Percentiles rank a stretch among this genome's conserved stretches.
These are phyloP conservation scores for Colius striatus DNA, from an alignment of 2,113 vertebrate genomes.

Conservation along the genomic window DNA sequence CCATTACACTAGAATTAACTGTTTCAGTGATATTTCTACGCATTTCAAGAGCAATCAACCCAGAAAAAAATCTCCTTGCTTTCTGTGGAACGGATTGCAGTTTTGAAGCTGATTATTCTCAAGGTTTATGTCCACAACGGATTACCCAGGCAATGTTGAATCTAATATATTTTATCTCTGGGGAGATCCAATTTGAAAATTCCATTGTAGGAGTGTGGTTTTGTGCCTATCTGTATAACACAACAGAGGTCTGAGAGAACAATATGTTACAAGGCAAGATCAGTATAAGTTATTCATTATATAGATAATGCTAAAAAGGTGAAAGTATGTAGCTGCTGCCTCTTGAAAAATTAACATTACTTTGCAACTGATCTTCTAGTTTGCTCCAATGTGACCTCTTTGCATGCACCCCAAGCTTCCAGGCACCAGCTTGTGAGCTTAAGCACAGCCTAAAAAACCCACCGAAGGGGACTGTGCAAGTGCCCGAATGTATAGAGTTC, in stretches of 20 bases:
- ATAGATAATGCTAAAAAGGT: background rate
- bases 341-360: background rate
- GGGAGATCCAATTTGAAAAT: background rate
- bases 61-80: background rate
- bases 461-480: no score
- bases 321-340: background rate
- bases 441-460: background rate
- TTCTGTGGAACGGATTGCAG: background rate
- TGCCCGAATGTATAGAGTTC: background rate
- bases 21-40: constrained; percentile 58
- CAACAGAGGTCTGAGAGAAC: background rate
- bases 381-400: background rate
- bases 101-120: background rate
- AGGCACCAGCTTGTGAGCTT: background rate
- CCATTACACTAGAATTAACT: constrained; percentile 54
- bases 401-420: background rate
- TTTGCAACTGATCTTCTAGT: background rate
- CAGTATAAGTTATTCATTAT: background rate
- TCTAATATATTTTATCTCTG: background rate
- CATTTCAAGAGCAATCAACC: constrained; percentile 1
- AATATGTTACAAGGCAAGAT: background rate
- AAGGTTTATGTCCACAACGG: background rate
- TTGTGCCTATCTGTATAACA: background rate
- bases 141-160: background rate
- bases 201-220: background rate